Base-by-base conservation (phyloP, 2,888 invertebrate species). In the Sarcophaga rosellei region DNA sequence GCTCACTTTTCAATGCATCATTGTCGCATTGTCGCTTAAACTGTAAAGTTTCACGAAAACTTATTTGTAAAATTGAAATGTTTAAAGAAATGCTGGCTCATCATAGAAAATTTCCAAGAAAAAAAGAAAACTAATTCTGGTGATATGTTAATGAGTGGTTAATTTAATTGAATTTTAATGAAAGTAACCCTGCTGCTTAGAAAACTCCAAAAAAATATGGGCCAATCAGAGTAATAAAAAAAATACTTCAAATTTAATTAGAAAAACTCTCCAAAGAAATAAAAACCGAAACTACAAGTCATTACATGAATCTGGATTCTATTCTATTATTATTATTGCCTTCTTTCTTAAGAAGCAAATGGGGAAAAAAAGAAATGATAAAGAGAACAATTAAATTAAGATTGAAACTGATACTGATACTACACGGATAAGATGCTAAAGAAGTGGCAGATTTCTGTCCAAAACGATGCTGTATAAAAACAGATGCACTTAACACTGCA, bases 161-260 rank as follows among this genome's bases (percentile, higher is more conserved):
- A 53, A 15, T 53, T 53, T 53, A 53, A 53, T 53, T 53, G 15
- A 53, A 53, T 53, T 17, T 15, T 15, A 12, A 53, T 15, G 4
- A 65, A 15, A 53, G 20, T 57, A 63, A 11, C 11, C 53, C 44
- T 11, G 23, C 47, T 62, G 45, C 44, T 63, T 61, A 17, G 61
- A 23, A 17, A 35, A 35, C 35, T 35, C 6, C 0, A 35, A 61
- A 2, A 5, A 69, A 74, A 84, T 63, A 59, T 79, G 70, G 79
- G 84, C 75, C 75, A 84, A 75, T 80, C 68, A 84, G 78, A 75
- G 69, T 84, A 84, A 74, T 79, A 61, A 84, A 75, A 75, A 83
- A 21, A 12, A 75, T 47, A 23, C n/a, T 21, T 11, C 12, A 53
- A 79, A 84, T 75, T 65, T 70, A 75, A 69, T 35, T 79, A 23